Evolutionary conservation across 2,113 vertebrate genomes (phyloP).

Genomic region (Acrocephalus kingi): DNA sequence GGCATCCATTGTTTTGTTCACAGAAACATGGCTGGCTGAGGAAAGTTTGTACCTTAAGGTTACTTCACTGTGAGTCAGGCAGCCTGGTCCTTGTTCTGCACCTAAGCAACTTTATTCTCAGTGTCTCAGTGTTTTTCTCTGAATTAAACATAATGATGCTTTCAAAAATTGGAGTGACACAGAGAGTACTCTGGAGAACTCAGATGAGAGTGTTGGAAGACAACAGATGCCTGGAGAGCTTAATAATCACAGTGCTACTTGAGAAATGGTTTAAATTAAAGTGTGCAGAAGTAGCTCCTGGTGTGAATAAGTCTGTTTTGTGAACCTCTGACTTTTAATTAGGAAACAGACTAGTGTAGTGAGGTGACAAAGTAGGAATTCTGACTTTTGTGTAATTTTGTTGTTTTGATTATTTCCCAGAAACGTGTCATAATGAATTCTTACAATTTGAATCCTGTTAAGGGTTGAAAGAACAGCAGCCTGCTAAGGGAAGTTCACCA

Average conservation of each 20-base stretch:
- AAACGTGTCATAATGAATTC: neutral
- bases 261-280: neutral
- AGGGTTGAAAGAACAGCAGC: neutral
- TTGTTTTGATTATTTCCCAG: neutral
- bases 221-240: neutral
- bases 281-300: neutral
- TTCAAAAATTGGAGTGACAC: neutral
- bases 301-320: neutral
- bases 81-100: neutral
- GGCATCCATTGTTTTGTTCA: neutral
- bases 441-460: neutral
- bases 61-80: neutral
- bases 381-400: neutral
- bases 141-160: neutral
- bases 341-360: neutral
- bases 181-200: neutral
- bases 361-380: neutral
- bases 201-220: neutral
- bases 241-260: neutral
- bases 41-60: neutral
- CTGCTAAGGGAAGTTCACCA: neutral
- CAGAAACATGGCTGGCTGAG: neutral
- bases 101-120: neutral
- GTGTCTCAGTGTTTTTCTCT: neutral
- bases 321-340: neutral